phyloP scores from a whole-genome alignment of 2,797 vertebrate species.

The Catamblyrhynchus diadema region DNA sequence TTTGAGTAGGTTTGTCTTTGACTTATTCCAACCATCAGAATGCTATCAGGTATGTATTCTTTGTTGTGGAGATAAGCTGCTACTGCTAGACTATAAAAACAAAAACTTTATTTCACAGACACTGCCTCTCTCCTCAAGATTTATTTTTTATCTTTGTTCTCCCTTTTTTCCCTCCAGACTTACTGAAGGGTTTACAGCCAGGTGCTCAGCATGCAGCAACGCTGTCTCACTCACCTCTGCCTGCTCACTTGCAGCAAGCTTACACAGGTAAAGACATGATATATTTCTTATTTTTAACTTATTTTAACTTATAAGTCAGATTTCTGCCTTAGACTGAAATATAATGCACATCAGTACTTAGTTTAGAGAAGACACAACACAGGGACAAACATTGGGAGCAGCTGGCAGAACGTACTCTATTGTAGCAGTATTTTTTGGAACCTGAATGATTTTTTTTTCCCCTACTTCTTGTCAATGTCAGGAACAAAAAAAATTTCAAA shows the following conservation, averaged over 20 bases:
- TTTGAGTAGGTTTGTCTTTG: not conserved
- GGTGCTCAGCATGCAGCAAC: slow-evolving; percentile 87
- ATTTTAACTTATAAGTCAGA: not conserved
- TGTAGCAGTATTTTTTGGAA: not conserved
- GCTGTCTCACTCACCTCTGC: slow-evolving; percentile 84
- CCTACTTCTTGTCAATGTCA: not conserved
- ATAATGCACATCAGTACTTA: not conserved
- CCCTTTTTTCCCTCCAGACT: slow-evolving; percentile 76
- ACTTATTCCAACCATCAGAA: not conserved
- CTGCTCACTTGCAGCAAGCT: slow-evolving; percentile 93
- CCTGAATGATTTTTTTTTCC: not conserved
- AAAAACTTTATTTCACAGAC: not conserved
- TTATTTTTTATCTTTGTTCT: not conserved
- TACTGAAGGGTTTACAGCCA: slow-evolving; percentile 97
- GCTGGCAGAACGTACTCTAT: not conserved
- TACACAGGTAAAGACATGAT: slow-evolving; percentile 85
- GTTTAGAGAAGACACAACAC: not conserved
- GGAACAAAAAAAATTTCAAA: not conserved
- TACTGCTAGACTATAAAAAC: not conserved
- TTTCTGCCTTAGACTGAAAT: not conserved
- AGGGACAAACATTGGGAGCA: not conserved
- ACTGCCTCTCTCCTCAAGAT: not conserved
- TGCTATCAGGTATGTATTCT: not conserved
- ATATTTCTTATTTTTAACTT: not conserved
- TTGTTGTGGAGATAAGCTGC: not conserved